Evolutionary conservation across 2,113 vertebrate species (phyloP).

Genomic region (Amia ocellicauda): DNA sequence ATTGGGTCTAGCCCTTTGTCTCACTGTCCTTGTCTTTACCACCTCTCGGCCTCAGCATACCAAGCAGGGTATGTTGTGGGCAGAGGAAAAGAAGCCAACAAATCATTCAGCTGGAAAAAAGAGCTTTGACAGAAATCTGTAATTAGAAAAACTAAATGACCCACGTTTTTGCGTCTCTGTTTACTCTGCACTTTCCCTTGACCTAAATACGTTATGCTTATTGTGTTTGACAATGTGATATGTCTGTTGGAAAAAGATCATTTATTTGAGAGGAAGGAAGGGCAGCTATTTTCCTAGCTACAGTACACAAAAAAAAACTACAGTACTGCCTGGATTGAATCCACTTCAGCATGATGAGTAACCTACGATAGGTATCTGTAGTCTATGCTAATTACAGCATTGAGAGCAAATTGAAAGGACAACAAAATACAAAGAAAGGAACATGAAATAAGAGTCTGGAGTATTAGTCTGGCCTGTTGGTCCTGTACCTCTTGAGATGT

Average conservation of each 20-base stretch:
- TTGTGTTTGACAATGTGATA: conserved; percentile 11
- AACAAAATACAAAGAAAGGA: conserved; percentile 10
- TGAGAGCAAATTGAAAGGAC: conserved; percentile 21
- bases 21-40: conserved; percentile 21
- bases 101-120: conserved; percentile 11
- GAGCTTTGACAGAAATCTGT: conserved; percentile 7
- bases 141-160: conserved; percentile 9
- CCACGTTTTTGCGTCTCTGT: conserved; percentile 20
- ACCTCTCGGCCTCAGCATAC: background rate
- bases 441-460: conserved; percentile 31
- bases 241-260: conserved; percentile 11
- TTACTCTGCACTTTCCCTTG: conserved; percentile 11
- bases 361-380: too few species aligned
- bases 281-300: conserved; percentile 11
- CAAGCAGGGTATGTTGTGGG: background rate
- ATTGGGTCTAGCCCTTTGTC: too few species aligned
- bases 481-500: background rate
- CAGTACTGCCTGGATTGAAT: background rate
- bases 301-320: background rate
- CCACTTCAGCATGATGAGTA: conserved; percentile 5
- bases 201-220: background rate
- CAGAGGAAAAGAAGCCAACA: conserved; percentile 2
- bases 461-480: too few species aligned
- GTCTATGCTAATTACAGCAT: conserved; percentile 23
- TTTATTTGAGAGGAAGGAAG: conserved; percentile 13